phyloP scores from a whole-genome alignment of 2,113 vertebrate species.

The Ardeotis arabs region DNA sequence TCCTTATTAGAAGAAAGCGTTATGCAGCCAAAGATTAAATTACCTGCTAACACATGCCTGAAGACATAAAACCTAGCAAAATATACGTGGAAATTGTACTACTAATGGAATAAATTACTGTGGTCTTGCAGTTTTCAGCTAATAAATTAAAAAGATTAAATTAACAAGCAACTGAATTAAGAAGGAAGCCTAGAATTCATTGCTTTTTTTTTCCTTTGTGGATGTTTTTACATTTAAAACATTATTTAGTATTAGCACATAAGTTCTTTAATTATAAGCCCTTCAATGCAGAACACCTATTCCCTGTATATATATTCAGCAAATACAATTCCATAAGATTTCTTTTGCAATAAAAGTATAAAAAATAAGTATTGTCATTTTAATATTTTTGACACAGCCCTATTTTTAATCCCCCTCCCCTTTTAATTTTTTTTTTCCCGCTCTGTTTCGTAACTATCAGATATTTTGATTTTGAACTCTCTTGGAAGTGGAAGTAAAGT shows the following conservation, averaged over 20 bases:
- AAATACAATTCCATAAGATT: neutral
- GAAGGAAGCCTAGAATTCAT: neutral
- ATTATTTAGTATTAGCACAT: neutral
- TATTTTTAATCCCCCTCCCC: neutral
- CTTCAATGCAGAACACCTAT: neutral
- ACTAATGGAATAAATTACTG: conserved; percentile 25
- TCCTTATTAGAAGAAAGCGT: conserved; percentile 32
- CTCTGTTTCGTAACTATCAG: neutral
- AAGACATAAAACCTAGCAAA: conserved; percentile 17
- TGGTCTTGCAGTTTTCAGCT: neutral
- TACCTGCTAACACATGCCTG: neutral
- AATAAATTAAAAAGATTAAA: neutral
- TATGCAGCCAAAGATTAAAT: conserved; percentile 1
- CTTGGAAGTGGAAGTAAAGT: neutral
- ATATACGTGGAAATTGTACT: conserved; percentile 19
- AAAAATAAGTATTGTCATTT: neutral
- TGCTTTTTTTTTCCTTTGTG: neutral
- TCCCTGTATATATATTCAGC: neutral
- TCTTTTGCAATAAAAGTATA: neutral
- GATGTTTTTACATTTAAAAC: neutral
- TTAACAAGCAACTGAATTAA: conserved; percentile 21
- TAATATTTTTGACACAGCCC: neutral
- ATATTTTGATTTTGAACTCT: neutral
- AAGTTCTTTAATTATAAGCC: neutral
- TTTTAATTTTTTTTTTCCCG: neutral